Percentiles rank a stretch among this genome's conserved stretches.
Evolutionary conservation across 2,888 invertebrate genomes (phyloP).

Genomic region (Esperia sulphurella): DNA sequence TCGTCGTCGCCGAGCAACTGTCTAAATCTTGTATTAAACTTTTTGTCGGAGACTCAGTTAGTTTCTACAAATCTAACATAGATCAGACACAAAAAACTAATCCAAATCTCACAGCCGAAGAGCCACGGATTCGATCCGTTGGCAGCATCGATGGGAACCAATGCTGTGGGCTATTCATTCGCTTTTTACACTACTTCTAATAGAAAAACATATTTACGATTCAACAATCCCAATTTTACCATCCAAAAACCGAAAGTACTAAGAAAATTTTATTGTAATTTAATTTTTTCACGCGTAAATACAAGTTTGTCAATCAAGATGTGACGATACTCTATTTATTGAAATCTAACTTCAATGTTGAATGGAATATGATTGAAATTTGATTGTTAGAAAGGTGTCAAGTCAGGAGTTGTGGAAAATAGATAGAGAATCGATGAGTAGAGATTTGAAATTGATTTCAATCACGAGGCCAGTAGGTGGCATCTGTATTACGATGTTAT

Average conservation of each 20-base stretch:
- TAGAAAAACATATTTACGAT: slow-evolving; percentile 32
- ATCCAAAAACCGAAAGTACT: too few species aligned
- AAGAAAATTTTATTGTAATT: too few species aligned
- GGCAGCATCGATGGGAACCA: slow-evolving; percentile 62
- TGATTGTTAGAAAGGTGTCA: background rate
- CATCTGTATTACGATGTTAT: slow-evolving; percentile 55
- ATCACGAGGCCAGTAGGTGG: slow-evolving; percentile 69
- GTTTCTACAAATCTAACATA: slow-evolving; percentile 34
- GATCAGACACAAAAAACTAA: slow-evolving; percentile 62
- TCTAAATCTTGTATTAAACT: background rate
- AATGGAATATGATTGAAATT: background rate
- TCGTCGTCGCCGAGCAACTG: too few species aligned
- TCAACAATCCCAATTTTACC: too few species aligned
- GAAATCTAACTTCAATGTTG: background rate
- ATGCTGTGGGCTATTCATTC: slow-evolving; percentile 47
- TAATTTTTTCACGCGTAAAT: background rate
- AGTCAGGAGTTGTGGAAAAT: slow-evolving; percentile 9
- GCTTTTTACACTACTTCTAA: slow-evolving; percentile 55
- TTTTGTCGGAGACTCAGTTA: background rate
- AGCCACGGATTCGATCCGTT: slow-evolving; percentile 18
- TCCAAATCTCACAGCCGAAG: slow-evolving; percentile 57
- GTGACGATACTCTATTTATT: background rate
- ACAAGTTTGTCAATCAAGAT: background rate
- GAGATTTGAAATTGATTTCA: slow-evolving; percentile 65
- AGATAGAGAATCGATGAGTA: slow-evolving; percentile 50